Percentiles rank a stretch among this genome's conserved stretches.
phyloP scores from a whole-genome alignment of 2,888 invertebrate genomes.

The Pammene aurita region DNA sequence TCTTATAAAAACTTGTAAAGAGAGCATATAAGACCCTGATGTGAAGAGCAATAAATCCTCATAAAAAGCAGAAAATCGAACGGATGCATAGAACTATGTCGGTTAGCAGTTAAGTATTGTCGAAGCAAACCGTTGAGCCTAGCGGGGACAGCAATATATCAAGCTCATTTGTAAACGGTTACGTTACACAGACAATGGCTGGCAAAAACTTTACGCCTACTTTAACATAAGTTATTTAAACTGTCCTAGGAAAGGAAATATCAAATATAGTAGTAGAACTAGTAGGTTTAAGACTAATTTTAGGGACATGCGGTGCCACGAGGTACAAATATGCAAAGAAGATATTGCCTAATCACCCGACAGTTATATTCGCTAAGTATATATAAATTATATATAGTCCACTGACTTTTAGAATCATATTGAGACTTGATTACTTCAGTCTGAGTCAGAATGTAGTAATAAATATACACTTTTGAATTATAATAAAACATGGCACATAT shows the following conservation, averaged over 20 bases:
- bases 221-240: slow-evolving; percentile 9
- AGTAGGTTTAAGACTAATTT: neutral
- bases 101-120: slow-evolving; percentile 30
- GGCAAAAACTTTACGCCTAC: slow-evolving; percentile 24
- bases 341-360: no score
- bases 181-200: slow-evolving; percentile 37
- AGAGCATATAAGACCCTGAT: no score
- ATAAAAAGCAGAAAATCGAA: slow-evolving; percentile 18
- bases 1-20: no score
- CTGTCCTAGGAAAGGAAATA: slow-evolving; percentile 10
- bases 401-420: no score
- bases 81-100: slow-evolving; percentile 24
- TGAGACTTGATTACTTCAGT: no score
- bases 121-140: slow-evolving; percentile 10
- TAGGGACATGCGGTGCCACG: neutral
- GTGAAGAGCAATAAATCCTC: neutral
- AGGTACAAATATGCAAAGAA: no score
- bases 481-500: neutral
- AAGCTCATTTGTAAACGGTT: slow-evolving; percentile 36
- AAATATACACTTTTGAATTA: no score
- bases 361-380: no score
- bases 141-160: slow-evolving; percentile 26
- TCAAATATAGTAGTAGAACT: neutral
- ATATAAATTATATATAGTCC: no score
- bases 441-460: no score